phyloP scores from a whole-genome alignment of 2,888 invertebrate genomes.

The Drosophila bunnanda region DNA sequence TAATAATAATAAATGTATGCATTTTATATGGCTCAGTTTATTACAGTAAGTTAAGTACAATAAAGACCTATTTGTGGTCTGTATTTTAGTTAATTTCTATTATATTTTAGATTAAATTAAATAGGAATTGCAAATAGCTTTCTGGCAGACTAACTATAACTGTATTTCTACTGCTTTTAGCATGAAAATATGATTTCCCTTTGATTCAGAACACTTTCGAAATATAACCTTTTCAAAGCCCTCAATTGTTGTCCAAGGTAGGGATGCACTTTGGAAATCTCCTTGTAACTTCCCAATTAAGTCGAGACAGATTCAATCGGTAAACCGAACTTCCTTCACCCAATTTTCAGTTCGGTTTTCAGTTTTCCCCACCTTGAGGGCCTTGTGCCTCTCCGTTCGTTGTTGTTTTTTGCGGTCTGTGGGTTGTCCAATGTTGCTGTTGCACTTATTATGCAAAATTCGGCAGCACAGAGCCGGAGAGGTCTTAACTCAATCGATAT shows the following conservation, averaged over 20 bases:
- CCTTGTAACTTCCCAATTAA: slow-evolving; percentile 15
- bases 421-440: slow-evolving; percentile 22
- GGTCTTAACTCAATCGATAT: slow-evolving; percentile 20
- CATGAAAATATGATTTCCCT: too few species aligned
- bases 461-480: slow-evolving; percentile 5
- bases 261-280: not conserved
- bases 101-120: too few species aligned
- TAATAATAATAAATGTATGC: not conserved
- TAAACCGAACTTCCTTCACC: slow-evolving; percentile 18
- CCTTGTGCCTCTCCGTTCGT: not conserved
- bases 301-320: slow-evolving; percentile 20
- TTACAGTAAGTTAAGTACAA: not conserved
- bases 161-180: not conserved
- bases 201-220: not conserved
- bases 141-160: not conserved
- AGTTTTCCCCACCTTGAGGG: slow-evolving; percentile 21
- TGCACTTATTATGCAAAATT: slow-evolving; percentile 39
- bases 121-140: not conserved
- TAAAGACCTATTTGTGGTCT: not conserved
- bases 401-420: slow-evolving; percentile 34
- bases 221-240: not conserved
- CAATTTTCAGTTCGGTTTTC: slow-evolving; percentile 5
- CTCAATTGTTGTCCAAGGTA: not conserved
- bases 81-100: too few species aligned
- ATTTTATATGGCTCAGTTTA: not conserved